Conservation (phyloP, 2,113 vertebrate species). For the Garra rufa region DNA sequence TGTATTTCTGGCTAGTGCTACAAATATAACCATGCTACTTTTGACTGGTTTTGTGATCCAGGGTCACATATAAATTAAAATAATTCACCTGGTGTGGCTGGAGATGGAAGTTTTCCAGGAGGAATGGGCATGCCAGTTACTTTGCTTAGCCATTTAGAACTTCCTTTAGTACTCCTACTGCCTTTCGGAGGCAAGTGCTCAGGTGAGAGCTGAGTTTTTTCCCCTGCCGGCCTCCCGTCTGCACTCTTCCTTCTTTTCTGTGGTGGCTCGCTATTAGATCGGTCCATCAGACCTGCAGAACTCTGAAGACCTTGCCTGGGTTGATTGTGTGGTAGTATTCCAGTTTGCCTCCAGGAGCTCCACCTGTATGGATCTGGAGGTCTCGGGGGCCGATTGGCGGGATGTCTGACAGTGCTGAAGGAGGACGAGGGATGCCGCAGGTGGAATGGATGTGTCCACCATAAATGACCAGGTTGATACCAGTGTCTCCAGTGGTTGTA, state of each 20-base stretch:
- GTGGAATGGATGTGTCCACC: constrained; percentile 72
- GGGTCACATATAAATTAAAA: too few species aligned
- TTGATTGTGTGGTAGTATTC: constrained; percentile 61
- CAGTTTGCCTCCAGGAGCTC: constrained; percentile 61
- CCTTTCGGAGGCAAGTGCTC: not conserved
- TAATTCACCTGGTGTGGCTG: constrained; percentile 35
- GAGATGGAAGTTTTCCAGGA: constrained; percentile 13
- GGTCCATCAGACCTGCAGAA: constrained; percentile 75
- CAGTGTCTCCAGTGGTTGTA: constrained; percentile 66
- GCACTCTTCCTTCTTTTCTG: constrained; percentile 79
- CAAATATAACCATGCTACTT: too few species aligned
- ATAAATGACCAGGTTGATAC: constrained; percentile 69
- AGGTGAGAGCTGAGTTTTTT: not conserved
- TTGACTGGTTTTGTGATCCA: too few species aligned
- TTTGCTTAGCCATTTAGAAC: constrained; percentile 2
- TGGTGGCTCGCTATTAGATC: constrained; percentile 75
- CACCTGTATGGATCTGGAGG: constrained; percentile 46
- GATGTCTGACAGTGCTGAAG: constrained; percentile 60
- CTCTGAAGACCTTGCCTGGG: constrained; percentile 70
- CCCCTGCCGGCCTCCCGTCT: not conserved
- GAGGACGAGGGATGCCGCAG: constrained; percentile 64
- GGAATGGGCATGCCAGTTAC: not conserved
- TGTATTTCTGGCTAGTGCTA: too few species aligned
- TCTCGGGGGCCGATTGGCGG: constrained; percentile 59
- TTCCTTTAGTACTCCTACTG: not conserved